Conservation (phyloP, 1,140 invertebrate genomes). For the Papilio polytes region DNA sequence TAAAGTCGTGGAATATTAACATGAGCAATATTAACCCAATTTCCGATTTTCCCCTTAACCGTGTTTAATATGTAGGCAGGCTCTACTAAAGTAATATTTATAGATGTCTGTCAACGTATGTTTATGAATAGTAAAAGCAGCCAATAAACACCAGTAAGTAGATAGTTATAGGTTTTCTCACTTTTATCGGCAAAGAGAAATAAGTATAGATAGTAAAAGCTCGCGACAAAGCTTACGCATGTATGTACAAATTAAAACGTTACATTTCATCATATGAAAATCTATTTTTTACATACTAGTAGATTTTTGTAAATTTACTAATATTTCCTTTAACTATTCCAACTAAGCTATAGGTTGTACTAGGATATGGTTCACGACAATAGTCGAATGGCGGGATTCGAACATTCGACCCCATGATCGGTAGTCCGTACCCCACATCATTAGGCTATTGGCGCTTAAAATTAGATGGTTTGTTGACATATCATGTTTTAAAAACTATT, state of each 20-base stretch:
- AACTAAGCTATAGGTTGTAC: too few species aligned
- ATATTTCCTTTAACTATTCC: too few species aligned
- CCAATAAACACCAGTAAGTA: constrained; percentile 20
- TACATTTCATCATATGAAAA: too few species aligned
- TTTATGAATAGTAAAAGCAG: constrained; percentile 14
- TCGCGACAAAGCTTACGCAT: background rate
- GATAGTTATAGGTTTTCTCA: background rate
- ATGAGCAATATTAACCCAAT: constrained; percentile 3
- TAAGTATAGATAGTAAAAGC: constrained; percentile 2
- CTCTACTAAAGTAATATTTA: constrained; percentile 9
- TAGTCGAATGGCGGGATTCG: too few species aligned
- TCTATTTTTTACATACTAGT: too few species aligned
- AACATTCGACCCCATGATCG: too few species aligned
- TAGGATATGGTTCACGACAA: too few species aligned
- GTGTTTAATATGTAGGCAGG: constrained; percentile 1
- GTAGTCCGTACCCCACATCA: too few species aligned
- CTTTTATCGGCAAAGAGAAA: constrained; percentile 18
- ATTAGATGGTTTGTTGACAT: too few species aligned
- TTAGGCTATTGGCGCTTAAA: too few species aligned
- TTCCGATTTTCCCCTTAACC: background rate
- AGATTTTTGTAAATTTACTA: too few species aligned
- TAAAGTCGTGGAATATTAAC: background rate
- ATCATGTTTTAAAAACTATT: too few species aligned
- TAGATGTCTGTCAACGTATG: background rate
- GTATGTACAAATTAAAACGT: background rate